A percentile compares a stretch with the other conserved stretches of the same genome.
Conservation (phyloP, 1,140 invertebrate species). For the Gonioctena quinquepunctata region DNA sequence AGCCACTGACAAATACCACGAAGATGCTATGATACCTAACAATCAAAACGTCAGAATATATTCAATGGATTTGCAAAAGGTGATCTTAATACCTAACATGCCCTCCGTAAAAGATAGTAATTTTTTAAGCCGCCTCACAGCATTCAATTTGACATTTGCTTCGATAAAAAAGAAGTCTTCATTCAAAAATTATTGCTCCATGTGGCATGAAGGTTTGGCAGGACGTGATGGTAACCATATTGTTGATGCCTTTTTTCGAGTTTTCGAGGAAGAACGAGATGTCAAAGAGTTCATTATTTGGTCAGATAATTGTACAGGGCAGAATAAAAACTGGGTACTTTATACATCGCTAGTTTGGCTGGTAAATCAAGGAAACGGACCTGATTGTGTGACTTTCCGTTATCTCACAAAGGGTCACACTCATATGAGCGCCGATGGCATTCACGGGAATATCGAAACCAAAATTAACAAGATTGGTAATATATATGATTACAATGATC, state of each 20-base stretch:
- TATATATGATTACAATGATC: neutral
- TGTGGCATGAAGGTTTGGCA: constrained; percentile 4
- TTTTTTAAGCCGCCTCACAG: constrained; percentile 2
- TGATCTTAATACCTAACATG: neutral
- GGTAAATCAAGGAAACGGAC: neutral
- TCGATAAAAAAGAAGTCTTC: neutral
- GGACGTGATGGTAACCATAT: neutral
- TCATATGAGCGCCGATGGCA: neutral
- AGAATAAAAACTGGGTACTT: constrained; percentile 12
- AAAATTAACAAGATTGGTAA: neutral
- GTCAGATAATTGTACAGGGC: constrained; percentile 5
- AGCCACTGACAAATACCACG: too few relatives aligned
- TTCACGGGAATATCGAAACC: constrained; percentile 5
- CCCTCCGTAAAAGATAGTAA: neutral
- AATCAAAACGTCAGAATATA: neutral
- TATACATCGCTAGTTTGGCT: neutral
- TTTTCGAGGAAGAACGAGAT: neutral
- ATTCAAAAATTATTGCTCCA: neutral
- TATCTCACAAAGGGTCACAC: constrained; percentile 9
- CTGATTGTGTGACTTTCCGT: neutral
- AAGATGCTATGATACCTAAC: too few relatives aligned
- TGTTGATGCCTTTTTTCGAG: neutral
- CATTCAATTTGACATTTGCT: constrained; percentile 1
- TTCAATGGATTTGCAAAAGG: constrained; percentile 1
- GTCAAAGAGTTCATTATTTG: neutral